Evolutionary conservation across 1,140 invertebrate genomes (phyloP).

Genomic region (Pogonomyrmex californicus): DNA sequence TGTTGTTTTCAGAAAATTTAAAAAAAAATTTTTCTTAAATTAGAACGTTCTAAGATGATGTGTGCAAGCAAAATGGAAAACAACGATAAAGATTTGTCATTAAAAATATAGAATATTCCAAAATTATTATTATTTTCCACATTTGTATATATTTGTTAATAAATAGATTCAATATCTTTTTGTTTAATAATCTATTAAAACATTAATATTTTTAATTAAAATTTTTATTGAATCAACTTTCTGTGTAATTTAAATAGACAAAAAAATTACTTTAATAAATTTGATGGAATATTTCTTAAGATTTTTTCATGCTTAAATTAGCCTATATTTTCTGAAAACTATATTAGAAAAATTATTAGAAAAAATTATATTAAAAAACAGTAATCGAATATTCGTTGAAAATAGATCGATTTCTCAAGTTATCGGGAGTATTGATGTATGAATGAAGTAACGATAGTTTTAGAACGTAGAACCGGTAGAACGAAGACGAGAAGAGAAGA

Average conservation of each 20-base stretch:
- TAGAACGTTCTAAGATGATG: slow-evolving; percentile 27
- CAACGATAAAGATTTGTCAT: slow-evolving; percentile 13
- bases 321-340: not conserved
- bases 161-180: slow-evolving; percentile 7
- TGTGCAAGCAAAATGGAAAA: slow-evolving; percentile 64
- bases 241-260: not conserved
- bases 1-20: slow-evolving; percentile 51
- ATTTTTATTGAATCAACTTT: not conserved
- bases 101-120: not conserved
- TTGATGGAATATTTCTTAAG: not conserved
- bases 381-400: slow-evolving; percentile 1
- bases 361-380: not conserved
- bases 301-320: not conserved
- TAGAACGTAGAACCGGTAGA: slow-evolving; percentile 51
- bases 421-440: slow-evolving; percentile 5
- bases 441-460: slow-evolving; percentile 50
- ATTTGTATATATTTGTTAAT: not conserved
- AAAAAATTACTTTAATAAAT: not conserved
- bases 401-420: not conserved
- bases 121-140: not conserved
- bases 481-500: slow-evolving; percentile 60
- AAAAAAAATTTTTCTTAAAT: slow-evolving; percentile 50
- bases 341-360: not conserved
- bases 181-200: not conserved
- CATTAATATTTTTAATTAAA: not conserved